Percentiles rank a stretch among this genome's conserved stretches.
Conservation (phyloP, 2,888 invertebrate genomes). For the Diaperis boleti region DNA sequence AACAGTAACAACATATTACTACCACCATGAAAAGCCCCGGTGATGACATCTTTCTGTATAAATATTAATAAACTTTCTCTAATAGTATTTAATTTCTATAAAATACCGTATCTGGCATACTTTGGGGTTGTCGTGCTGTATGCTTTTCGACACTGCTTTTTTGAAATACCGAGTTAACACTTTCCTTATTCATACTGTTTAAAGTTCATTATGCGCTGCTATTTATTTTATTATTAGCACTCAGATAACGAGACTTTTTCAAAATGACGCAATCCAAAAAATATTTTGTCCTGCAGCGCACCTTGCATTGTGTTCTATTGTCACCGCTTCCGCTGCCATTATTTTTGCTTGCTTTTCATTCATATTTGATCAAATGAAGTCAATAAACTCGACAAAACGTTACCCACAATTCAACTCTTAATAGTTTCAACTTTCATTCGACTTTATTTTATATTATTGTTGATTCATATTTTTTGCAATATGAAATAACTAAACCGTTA, state of each 20-base stretch:
- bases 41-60: slow-evolving; percentile 21
- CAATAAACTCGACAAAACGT: slow-evolving; percentile 1
- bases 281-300: neutral
- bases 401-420: neutral
- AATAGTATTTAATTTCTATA: slow-evolving; percentile 4
- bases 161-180: slow-evolving; percentile 11
- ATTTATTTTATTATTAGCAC: slow-evolving; percentile 14
- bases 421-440: neutral
- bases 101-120: slow-evolving; percentile 27
- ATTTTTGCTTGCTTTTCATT: neutral
- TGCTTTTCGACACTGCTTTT: slow-evolving; percentile 11
- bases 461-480: slow-evolving; percentile 17
- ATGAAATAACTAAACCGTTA: slow-evolving; percentile 31
- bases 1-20: slow-evolving; percentile 4
- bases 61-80: slow-evolving; percentile 40
- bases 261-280: neutral
- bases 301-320: neutral
- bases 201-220: neutral
- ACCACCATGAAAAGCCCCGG: slow-evolving; percentile 15
- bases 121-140: slow-evolving; percentile 26
- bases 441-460: neutral
- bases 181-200: slow-evolving; percentile 21
- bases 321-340: neutral
- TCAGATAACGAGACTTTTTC: too few species aligned
- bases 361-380: neutral